These are phyloP conservation scores for Pedetes capensis DNA, from an alignment of 2,113 vertebrate species.

Conservation along the genomic window DNA sequence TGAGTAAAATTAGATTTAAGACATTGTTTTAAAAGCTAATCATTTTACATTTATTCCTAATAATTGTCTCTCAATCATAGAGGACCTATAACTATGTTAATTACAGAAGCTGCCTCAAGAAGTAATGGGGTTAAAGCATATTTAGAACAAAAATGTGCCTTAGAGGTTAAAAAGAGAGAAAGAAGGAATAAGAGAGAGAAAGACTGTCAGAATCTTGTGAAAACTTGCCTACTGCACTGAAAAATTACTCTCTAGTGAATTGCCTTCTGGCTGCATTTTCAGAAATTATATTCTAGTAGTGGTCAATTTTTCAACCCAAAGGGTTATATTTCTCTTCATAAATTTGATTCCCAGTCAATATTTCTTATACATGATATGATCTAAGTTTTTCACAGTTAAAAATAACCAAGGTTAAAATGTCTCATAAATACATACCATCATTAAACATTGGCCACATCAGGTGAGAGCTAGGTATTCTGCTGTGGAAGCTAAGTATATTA, in stretches of 20 bases:
- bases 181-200: background rate
- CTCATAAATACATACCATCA: constrained; percentile 40
- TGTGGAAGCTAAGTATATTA: background rate
- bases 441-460: background rate
- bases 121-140: background rate
- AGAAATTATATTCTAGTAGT: constrained; percentile 69
- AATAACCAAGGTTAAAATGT: constrained; percentile 59
- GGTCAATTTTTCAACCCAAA: constrained; percentile 71
- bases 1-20: background rate
- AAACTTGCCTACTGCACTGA: constrained; percentile 62
- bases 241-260: constrained; percentile 65
- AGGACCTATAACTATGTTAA: background rate
- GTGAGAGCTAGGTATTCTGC: background rate
- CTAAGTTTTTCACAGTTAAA: constrained; percentile 64
- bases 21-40: background rate
- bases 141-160: constrained; percentile 47
- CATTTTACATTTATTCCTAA: background rate
- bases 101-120: background rate
- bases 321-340: constrained; percentile 61
- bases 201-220: constrained; percentile 46
- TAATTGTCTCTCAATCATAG: background rate
- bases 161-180: background rate
- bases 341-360: constrained; percentile 68
- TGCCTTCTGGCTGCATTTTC: constrained; percentile 63
- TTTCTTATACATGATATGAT: constrained; percentile 57